Percentiles rank a stretch among this genome's conserved stretches.
Evolutionary conservation across 1,140 invertebrate species (phyloP).

Genomic region (Lanistes nyassanus): DNA sequence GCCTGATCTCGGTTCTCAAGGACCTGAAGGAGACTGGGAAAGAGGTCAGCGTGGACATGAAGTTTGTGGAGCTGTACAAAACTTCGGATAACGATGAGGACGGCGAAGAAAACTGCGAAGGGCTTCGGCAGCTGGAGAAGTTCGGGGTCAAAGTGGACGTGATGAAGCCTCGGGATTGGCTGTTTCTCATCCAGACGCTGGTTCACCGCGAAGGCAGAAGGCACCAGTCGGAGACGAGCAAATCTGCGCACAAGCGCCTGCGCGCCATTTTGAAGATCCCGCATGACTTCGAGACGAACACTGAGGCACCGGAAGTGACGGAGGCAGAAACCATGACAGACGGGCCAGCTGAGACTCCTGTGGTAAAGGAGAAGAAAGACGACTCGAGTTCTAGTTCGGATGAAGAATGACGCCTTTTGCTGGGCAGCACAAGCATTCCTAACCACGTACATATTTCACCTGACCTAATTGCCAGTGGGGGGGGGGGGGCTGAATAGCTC

Average conservation of each 20-base stretch:
- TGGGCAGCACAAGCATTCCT: too few species aligned
- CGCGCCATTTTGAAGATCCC: conserved; percentile 1
- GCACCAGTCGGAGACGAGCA: conserved; percentile 10
- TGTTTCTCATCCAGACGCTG: conserved; percentile 18
- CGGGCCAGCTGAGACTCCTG: too few species aligned
- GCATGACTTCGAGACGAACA: conserved; percentile 4
- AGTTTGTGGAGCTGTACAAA: conserved; percentile 24
- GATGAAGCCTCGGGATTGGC: conserved; percentile 16
- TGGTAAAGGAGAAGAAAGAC: too few species aligned
- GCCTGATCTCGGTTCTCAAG: conserved; percentile 9
- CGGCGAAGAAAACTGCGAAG: conserved; percentile 24
- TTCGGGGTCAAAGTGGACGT: conserved; percentile 16
- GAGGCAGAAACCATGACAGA: neutral
- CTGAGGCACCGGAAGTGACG: neutral
- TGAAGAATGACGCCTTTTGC: too few species aligned
- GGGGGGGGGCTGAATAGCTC: too few species aligned
- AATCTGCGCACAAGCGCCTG: neutral
- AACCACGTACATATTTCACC: too few species aligned
- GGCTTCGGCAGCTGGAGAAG: conserved; percentile 11
- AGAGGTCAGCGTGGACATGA: conserved; percentile 3
- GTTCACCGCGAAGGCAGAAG: conserved; percentile 5
- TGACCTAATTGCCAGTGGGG: too few species aligned
- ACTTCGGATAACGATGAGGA: conserved; percentile 9
- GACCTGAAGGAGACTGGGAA: conserved; percentile 22
- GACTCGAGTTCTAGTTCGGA: too few species aligned